These are phyloP conservation scores for Passerina amoena DNA, from an alignment of 2,113 vertebrate species.

Conservation along the genomic window DNA sequence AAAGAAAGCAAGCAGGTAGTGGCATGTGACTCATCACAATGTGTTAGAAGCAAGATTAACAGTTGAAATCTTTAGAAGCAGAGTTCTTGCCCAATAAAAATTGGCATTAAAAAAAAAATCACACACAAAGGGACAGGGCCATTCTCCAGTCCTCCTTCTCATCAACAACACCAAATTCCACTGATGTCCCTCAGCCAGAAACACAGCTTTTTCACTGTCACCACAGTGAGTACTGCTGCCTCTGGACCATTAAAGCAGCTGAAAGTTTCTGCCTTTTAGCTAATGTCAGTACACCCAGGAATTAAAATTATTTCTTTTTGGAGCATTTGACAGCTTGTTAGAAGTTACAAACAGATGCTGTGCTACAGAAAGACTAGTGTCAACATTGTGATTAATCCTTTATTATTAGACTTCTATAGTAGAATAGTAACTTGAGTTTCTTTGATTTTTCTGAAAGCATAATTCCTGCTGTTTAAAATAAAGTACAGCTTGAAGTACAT, in stretches of 20 bases:
- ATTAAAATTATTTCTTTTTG: not conserved
- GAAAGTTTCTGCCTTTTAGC: not conserved
- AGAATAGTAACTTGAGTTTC: not conserved
- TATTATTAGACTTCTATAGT: not conserved
- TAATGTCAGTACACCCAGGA: not conserved
- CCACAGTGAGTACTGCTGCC: not conserved
- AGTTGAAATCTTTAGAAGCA: not conserved
- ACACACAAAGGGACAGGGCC: not conserved
- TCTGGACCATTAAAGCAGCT: not conserved
- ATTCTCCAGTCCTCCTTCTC: not conserved
- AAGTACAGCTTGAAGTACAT: not conserved
- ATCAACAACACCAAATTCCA: not conserved
- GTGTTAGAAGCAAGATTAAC: not conserved
- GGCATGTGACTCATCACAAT: not conserved
- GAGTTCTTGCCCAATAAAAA: not conserved
- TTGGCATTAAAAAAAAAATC: not conserved
- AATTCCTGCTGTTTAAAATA: not conserved
- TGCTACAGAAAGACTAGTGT: not conserved
- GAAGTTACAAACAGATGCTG: not conserved
- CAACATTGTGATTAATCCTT: not conserved
- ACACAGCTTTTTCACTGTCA: not conserved
- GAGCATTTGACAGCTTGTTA: not conserved
- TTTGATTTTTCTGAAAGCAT: not conserved
- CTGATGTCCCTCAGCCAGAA: not conserved
- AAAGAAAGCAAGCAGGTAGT: not conserved